Conservation (phyloP, 2,797 vertebrate species). For the Anomalospiza imberbis region DNA sequence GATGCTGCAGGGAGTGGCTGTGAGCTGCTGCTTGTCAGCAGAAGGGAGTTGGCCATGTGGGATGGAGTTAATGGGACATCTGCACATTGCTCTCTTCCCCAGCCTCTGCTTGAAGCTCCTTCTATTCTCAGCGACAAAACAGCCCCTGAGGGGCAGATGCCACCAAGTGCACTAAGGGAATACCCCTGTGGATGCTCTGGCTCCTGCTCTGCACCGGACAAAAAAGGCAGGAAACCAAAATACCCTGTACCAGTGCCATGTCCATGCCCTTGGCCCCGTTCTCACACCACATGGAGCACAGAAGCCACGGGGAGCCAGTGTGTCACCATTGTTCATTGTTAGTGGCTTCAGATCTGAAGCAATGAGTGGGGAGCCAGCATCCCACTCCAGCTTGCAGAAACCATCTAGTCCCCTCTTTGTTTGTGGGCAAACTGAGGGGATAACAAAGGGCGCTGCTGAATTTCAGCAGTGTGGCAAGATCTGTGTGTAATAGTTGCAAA, state of each 20-base stretch:
- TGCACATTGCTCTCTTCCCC: background rate
- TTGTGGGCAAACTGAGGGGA: background rate
- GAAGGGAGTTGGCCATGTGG: background rate
- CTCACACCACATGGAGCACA: background rate
- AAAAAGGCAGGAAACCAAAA: slow-evolving; percentile 61
- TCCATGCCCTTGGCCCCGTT: slow-evolving; percentile 18
- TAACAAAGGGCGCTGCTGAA: slow-evolving; percentile 21
- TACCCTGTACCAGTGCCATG: slow-evolving; percentile 23
- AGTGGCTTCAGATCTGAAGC: slow-evolving; percentile 25
- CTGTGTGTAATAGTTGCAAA: background rate
- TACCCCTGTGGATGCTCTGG: slow-evolving; percentile 29
- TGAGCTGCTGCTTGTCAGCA: background rate
- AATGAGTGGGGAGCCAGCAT: background rate
- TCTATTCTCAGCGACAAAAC: slow-evolving; percentile 21
- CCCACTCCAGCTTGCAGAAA: background rate
- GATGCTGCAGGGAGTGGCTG: background rate
- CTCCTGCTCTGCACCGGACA: background rate
- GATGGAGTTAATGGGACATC: background rate
- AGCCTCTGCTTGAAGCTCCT: background rate
- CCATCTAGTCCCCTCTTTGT: slow-evolving; percentile 15
- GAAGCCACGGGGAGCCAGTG: background rate
- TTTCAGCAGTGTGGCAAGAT: slow-evolving; percentile 17
- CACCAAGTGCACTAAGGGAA: slow-evolving; percentile 18
- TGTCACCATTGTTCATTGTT: slow-evolving; percentile 58
- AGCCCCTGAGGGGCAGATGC: slow-evolving; percentile 14